Base-by-base conservation (phyloP, 2,888 invertebrate genomes). In the Chymomyza procnemis region DNA sequence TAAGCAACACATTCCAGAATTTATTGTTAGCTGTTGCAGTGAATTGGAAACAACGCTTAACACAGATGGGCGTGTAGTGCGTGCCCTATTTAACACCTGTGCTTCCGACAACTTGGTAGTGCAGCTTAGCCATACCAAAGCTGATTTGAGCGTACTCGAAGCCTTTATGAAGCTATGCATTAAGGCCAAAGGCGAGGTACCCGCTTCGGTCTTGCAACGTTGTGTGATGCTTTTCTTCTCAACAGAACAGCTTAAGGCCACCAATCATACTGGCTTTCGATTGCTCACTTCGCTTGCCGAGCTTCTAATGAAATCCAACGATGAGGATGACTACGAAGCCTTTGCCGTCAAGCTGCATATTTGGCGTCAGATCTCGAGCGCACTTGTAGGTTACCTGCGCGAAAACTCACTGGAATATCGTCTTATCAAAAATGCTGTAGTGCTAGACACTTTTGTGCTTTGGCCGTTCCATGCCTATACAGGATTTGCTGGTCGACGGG, bases 391-490 rank as follows among this genome's bases (percentile, higher is more conserved):
- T 19, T 85, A 84, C 63, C 72, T 90, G 26, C 76, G 80, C 1
- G 75, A 78, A 4, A 76, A 81, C 58, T 52, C 79, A 0, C 79
- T 88, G 19, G 80, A 87, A 12, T 84, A 85, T 46, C 83, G 89
- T 4, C 73, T 87, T 26, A 74, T 75, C 1, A 76, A 81, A 16
- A 81, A 80, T 72, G 80, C 86, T 0, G 46, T 58, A 3, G 55
- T 88, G 9, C 19, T 91, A 61, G 88, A 88, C 58, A 73, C 75
- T 0, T 90, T 90, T 90, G 76, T 90, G 0, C 26, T 90, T 2
- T 91, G 91, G 90, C 90, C 90, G 0, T 59, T 90, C 8, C 84
- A 88, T 12, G 73, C 78, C 0, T 80, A 76, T 46, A 74, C 79
- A 19, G 78, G 80, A 12, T 88, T 89, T 63, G 84, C 86, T 0